These are phyloP conservation scores for Isaurus tuberculatus DNA, from an alignment of 92 coral and sea anemone genomes.

Conservation along the genomic window DNA sequence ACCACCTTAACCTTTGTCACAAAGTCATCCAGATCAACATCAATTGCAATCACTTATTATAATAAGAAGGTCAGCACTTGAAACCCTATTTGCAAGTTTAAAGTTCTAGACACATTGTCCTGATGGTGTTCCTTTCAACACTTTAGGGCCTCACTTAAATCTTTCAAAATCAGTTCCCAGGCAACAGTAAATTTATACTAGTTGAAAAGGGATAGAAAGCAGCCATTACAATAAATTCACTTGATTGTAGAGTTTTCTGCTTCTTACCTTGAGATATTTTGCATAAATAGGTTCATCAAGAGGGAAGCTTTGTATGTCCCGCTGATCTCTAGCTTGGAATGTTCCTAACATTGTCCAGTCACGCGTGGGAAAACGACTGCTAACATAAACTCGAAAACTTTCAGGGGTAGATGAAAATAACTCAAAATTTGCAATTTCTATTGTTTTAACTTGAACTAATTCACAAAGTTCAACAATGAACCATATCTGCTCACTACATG, in stretches of 20 bases:
- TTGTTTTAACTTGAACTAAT: constrained; percentile 82
- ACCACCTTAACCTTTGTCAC: too few species aligned
- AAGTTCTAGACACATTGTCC: too few species aligned
- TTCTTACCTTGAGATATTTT: constrained; percentile 91
- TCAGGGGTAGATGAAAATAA: constrained; percentile 94
- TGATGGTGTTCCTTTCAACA: too few species aligned
- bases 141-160: too few species aligned
- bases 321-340: constrained; percentile 89
- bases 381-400: constrained; percentile 89
- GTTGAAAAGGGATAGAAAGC: too few species aligned
- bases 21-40: too few species aligned
- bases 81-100: too few species aligned
- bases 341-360: constrained; percentile 98
- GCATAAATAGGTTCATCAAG: constrained; percentile 96
- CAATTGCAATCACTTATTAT: too few species aligned
- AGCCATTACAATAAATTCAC: too few species aligned
- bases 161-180: too few species aligned
- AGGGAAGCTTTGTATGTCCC: constrained; percentile 88
- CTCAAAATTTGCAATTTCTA: constrained; percentile 96
- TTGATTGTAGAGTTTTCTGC: neutral
- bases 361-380: constrained; percentile 93
- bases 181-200: too few species aligned
- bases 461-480: constrained; percentile 97
- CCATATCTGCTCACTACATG: constrained; percentile 96
- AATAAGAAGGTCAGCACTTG: too few species aligned